Conservation (phyloP, 1,140 invertebrate species). For the Littorina saxatilis region DNA sequence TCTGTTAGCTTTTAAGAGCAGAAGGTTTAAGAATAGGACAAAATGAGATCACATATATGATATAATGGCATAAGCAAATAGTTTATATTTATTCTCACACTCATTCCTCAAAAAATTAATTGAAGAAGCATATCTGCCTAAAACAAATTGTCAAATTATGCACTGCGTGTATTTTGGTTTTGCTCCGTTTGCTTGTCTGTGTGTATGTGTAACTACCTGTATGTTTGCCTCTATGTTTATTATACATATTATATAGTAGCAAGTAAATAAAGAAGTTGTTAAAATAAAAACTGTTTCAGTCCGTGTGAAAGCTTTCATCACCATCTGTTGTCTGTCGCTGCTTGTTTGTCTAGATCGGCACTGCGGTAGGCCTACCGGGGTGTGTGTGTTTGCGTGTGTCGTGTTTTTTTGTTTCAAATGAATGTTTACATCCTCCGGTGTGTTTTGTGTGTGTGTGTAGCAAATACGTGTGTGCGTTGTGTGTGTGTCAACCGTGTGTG, state of each 20-base stretch:
- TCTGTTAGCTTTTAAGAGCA: too few species aligned
- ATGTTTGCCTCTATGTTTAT: background rate
- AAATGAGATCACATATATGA: too few species aligned
- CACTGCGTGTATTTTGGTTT: background rate
- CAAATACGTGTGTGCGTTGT: too few species aligned
- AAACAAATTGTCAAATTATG: background rate
- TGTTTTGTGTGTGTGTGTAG: too few species aligned
- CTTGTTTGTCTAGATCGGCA: background rate
- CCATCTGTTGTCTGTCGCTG: background rate
- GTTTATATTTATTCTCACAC: too few species aligned
- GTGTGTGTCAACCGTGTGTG: too few species aligned
- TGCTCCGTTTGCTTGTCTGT: background rate
- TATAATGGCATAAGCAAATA: too few species aligned
- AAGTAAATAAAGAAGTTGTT: background rate
- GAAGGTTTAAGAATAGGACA: too few species aligned
- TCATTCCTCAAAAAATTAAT: too few species aligned
- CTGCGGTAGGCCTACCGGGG: background rate
- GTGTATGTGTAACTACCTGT: background rate
- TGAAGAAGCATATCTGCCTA: background rate
- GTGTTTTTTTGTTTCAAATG: too few species aligned
- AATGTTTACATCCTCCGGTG: too few species aligned
- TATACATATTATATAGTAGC: too few species aligned
- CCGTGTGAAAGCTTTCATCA: background rate
- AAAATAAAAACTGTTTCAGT: background rate
- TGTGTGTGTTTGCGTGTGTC: constrained; percentile 4